A percentile compares a stretch with the other conserved stretches of the same genome.
phyloP scores from a whole-genome alignment of 2,888 invertebrate genomes.

The Orthosia gothica region DNA sequence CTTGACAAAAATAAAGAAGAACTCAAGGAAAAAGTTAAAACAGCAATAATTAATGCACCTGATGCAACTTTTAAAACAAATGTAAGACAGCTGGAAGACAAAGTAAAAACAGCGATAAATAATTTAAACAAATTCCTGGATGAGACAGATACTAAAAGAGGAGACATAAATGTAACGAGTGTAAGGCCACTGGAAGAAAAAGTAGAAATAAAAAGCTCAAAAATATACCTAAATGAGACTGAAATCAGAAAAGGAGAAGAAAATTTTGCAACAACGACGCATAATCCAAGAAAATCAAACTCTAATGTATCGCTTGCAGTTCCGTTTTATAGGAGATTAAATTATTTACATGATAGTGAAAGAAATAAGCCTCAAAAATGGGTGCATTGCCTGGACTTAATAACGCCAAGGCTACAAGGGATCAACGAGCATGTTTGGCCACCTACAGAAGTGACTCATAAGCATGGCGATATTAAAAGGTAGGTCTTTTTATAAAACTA shows the following conservation, averaged over 20 bases:
- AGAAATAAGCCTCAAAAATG: conserved; percentile 43
- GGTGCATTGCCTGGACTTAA: conserved; percentile 36
- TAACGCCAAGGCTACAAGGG: conserved; percentile 17
- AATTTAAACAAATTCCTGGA: too few species aligned
- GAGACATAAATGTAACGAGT: too few species aligned
- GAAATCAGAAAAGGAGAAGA: background rate
- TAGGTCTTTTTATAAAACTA: background rate
- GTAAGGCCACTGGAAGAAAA: background rate
- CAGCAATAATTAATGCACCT: too few species aligned
- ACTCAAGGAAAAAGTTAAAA: too few species aligned
- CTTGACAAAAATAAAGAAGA: too few species aligned
- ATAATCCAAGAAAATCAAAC: background rate
- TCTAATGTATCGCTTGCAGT: background rate
- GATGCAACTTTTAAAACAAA: too few species aligned
- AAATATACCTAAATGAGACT: background rate
- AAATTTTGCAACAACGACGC: background rate
- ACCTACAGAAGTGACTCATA: rapidly evolving
- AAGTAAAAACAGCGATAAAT: too few species aligned
- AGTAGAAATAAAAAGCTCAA: background rate
- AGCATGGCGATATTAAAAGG: background rate
- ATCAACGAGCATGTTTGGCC: background rate
- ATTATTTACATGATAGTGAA: background rate
- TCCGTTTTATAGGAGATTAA: background rate
- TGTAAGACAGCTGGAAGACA: too few species aligned
- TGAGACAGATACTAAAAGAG: too few species aligned